A percentile compares a stretch with the other conserved stretches of the same genome.
Conservation (phyloP, 2,888 invertebrate genomes). For the Neria commutata region DNA sequence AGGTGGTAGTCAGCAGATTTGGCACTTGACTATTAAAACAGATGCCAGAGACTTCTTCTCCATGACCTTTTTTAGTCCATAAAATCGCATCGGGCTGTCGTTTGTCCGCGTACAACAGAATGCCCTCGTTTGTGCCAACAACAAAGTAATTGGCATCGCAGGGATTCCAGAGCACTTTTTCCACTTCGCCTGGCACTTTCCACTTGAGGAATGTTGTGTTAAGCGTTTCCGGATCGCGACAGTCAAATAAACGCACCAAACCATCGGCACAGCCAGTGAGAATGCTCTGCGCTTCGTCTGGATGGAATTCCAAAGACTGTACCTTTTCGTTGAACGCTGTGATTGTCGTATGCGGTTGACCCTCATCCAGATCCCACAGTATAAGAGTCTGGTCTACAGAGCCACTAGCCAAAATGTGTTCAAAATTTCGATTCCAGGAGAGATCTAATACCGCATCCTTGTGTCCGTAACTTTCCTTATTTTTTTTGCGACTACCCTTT, state of each 20-base stretch:
- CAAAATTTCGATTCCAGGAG: conserved; percentile 83
- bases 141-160: conserved; percentile 80
- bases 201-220: conserved; percentile 65
- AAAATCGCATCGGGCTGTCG: conserved; percentile 70
- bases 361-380: conserved; percentile 90
- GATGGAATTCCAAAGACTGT: conserved; percentile 84
- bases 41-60: conserved; percentile 84
- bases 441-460: conserved; percentile 89
- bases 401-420: conserved; percentile 89
- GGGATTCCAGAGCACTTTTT: conserved; percentile 84
- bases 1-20: conserved; percentile 78
- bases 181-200: conserved; percentile 79
- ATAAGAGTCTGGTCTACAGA: conserved; percentile 88
- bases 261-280: conserved; percentile 87
- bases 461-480: conserved; percentile 76
- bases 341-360: conserved; percentile 76
- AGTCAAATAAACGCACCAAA: conserved; percentile 79
- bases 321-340: conserved; percentile 80
- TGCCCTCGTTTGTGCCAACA: conserved; percentile 67
- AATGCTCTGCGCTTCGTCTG: conserved; percentile 79
- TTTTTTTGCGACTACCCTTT: conserved; percentile 76
- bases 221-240: conserved; percentile 73
- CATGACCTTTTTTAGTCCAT: conserved; percentile 79
- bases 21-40: conserved; percentile 74
- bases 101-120: conserved; percentile 76